Base-by-base conservation (phyloP, 2,888 invertebrate genomes). In the Epistrophe eligans region DNA sequence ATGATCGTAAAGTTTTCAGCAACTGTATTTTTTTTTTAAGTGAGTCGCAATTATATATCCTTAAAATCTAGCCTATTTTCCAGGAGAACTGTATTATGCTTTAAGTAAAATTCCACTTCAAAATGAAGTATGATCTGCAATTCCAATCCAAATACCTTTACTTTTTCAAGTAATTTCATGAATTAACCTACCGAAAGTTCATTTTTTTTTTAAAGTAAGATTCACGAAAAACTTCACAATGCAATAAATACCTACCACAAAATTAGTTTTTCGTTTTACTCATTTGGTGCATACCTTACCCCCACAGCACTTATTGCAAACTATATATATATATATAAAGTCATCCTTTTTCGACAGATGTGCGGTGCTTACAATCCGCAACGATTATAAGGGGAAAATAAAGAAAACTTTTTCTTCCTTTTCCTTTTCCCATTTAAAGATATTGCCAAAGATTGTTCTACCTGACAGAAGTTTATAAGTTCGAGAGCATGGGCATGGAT, bases 371-470 rank as follows among this genome's bases (percentile, higher is more conserved):
- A 66, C 17, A 50, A 50, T 13, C 66, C 32, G 35, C 50, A 50
- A 35, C 32, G 11, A 48, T 50, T 66, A 24, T 24, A 35, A 35
- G 32, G n/a, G 35, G 1, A 17, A 48, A 17, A n/a, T n/a, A n/a
- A 24, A 13, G 2, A n/a, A 64, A 66, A 50, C 32, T 50, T 66
- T 50, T 19, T 13, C 32, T 17, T 45, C 32, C 24, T 3, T 10
- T 66, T 15, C 35, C 9, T 35, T 67, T 38, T 24, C 4, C 15
- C 38, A 40, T 67, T 67, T 52, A 19, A 67, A 67, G 67, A 50
- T 35, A 32, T 50, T 67, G 38, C 19, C 24, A 45, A 32, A 43
- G 17, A 15, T 48, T 67, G 15, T 24, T 50, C 13, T 38, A 70
- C 52, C 52, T 70, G 38, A 40, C 4, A 55, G 10, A 38, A 5